Base-by-base conservation (phyloP, 2,797 vertebrate species). In the Stomatorhinus walkeri region DNA sequence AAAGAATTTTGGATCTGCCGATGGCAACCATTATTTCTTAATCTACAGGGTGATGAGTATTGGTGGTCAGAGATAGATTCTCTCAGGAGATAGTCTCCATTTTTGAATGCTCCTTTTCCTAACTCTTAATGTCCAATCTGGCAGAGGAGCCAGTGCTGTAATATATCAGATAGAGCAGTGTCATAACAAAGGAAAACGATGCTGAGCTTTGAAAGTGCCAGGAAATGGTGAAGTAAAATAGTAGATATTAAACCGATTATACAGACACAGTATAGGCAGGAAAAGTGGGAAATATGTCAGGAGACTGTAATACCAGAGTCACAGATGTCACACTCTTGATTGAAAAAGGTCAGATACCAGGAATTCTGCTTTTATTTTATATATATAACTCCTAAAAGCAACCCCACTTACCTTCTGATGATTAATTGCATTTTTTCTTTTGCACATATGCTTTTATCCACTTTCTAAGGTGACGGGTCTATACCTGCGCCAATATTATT, bases 1-100 rank as follows among this genome's bases (percentile, higher is more conserved):
- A 92, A 90, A 89, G 89, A 90, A 79, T 91, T 89, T 83, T 88
- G 91, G 91, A 91, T 90, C 90, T 88, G 91, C 91, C 92, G 92
- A 92, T 92, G 90, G 89, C 90, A 90, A 89, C 90, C 40, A 89
- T 90, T 56, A 19, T 88, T 89, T 91, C 87, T 85, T 84, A 91
- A 88, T 90, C 43, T 6, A 36, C 10, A 7, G 85, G 86, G 54
- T 12, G 7, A 85, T 52, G 49, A 89, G 88, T 61, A 88, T 87
- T 89, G 88, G 88, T 90, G 88, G 88, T 90, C 90, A 81, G 87
- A 88, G 89, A 89, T 79, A 56, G 89, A 91, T 85, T 79, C 84
- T 90, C 87, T 89, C 88, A 68, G 54, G 72, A 83, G 56, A 79
- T 76, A 64, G 43, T 68, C 48, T 59, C 19, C 51, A 32, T 76